Base-by-base conservation (phyloP, 2,797 vertebrate species). In the Thamnophis elegans region DNA sequence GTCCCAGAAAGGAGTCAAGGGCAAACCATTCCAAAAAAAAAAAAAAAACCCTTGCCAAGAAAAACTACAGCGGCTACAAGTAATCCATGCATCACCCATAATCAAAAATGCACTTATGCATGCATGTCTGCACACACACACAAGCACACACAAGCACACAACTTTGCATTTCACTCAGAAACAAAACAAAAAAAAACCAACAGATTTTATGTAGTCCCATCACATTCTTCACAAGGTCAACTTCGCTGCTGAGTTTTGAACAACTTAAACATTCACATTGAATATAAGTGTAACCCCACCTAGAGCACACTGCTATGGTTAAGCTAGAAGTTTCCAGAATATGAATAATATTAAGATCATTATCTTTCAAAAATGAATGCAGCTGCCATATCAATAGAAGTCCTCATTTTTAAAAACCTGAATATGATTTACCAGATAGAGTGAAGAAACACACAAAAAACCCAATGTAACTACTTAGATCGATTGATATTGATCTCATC, bases 401-500 rank as follows among this genome's bases (percentile, higher is more conserved):
- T 91, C 56, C 36, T 54, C 93, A 60, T 53, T 88, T 91, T 91
- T 92, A 94, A 95, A 55, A 56, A 56, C 90, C 32, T 91, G 92
- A 94, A 96, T 93, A 93, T 26, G 93, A 93, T 94, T 95, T 94
- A 94, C 94, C 87, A 94, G 94, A 93, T 87, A 68, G 32, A 5
- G 0, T 82, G 73, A 42, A 22, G 10, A 78, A 90, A 88, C 60
- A 28, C 60, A 87, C 92, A 96, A 92, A 62, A 51, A 90, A 68
- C 1, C 56, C 28, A 94, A 53, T 88, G 53, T 88, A 55, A 91
- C 91, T 20, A 91, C 16, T 59, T 53, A 91, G 90, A 65, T 22
- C 42, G 87, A 78, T 65, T 93, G 92, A 93, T 91, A 18, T 88
- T 93, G 91, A 92, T 90, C 12, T 90, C 18, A 88, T 85, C 94